phyloP scores from a whole-genome alignment of 2,797 vertebrate genomes.

The Amblyraja radiata region DNA sequence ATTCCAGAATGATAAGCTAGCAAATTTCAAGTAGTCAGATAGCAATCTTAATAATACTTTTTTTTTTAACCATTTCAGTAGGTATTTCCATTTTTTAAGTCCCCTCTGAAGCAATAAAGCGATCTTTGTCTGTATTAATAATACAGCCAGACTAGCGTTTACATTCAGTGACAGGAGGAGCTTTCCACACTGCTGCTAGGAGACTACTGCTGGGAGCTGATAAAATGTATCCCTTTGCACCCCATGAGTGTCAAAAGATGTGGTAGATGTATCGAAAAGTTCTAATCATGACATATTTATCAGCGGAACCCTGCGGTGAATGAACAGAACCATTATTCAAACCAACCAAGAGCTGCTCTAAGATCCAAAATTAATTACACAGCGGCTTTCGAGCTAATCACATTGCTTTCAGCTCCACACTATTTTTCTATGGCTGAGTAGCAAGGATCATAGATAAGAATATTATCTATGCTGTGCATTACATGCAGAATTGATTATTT shows the following conservation, averaged over 20 bases:
- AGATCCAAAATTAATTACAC: conserved; percentile 26
- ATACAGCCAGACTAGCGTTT: neutral
- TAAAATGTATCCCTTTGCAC: conserved; percentile 5
- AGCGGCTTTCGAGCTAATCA: conserved; percentile 1
- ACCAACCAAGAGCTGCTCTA: neutral
- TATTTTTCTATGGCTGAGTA: neutral
- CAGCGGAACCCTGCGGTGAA: neutral
- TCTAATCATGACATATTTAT: neutral
- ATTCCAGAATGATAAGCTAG: neutral
- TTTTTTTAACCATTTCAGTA: neutral
- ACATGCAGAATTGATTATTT: neutral
- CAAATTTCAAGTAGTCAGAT: neutral
- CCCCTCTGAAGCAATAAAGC: neutral
- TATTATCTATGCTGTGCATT: neutral
- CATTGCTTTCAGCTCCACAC: neutral
- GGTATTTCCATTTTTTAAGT: neutral
- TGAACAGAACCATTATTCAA: conserved; percentile 8
- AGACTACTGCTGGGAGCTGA: neutral
- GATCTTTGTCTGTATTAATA: neutral
- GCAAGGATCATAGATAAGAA: conserved; percentile 15
- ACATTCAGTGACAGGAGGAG: neutral
- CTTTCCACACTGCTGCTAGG: neutral
- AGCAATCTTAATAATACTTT: neutral
- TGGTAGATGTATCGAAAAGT: neutral
- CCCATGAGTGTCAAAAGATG: neutral